A percentile compares a stretch with the other conserved stretches of the same genome.
Evolutionary conservation across 2,113 vertebrate species (phyloP).

Genomic region (Cottus gobio): DNA sequence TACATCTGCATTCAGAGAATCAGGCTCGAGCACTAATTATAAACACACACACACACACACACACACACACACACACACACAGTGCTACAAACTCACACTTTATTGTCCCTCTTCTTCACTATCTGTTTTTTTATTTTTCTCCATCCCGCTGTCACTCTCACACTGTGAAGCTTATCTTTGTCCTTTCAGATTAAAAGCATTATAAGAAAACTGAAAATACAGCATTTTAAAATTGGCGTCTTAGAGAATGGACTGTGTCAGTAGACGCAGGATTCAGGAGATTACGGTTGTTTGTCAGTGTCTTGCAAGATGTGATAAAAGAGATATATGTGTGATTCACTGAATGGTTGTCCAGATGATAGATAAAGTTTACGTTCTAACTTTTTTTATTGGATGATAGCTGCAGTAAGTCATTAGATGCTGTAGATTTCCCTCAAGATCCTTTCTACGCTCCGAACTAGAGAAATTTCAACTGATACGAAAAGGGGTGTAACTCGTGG

Average conservation of each 20-base stretch:
- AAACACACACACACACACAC: slow-evolving; percentile 11
- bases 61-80: slow-evolving; percentile 15
- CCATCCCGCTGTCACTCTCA: slow-evolving; percentile 30
- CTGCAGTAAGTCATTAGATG: slow-evolving; percentile 38
- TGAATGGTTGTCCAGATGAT: slow-evolving; percentile 28
- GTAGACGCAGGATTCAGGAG: slow-evolving; percentile 28
- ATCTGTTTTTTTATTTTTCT: slow-evolving; percentile 25
- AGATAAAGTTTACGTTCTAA: slow-evolving; percentile 54
- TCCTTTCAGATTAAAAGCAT: slow-evolving; percentile 42
- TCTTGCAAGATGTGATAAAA: slow-evolving; percentile 57
- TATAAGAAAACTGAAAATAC: slow-evolving; percentile 50
- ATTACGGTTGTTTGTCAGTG: slow-evolving; percentile 62
- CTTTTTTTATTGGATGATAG: slow-evolving; percentile 48
- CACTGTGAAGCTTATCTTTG: slow-evolving; percentile 47
- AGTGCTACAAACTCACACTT: slow-evolving; percentile 5
- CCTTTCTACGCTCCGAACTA: slow-evolving; percentile 19
- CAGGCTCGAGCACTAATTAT: slow-evolving; percentile 18
- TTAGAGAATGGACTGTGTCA: slow-evolving; percentile 45
- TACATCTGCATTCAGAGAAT: slow-evolving; percentile 21
- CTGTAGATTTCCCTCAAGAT: slow-evolving; percentile 48
- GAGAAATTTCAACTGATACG: slow-evolving; percentile 26
- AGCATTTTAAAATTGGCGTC: slow-evolving; percentile 34
- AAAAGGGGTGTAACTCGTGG: slow-evolving; percentile 22
- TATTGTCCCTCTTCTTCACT: slow-evolving; percentile 13
- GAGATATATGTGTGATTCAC: slow-evolving; percentile 31